phyloP scores from a whole-genome alignment of 2,888 invertebrate genomes.

The Hecatera dysodea region DNA sequence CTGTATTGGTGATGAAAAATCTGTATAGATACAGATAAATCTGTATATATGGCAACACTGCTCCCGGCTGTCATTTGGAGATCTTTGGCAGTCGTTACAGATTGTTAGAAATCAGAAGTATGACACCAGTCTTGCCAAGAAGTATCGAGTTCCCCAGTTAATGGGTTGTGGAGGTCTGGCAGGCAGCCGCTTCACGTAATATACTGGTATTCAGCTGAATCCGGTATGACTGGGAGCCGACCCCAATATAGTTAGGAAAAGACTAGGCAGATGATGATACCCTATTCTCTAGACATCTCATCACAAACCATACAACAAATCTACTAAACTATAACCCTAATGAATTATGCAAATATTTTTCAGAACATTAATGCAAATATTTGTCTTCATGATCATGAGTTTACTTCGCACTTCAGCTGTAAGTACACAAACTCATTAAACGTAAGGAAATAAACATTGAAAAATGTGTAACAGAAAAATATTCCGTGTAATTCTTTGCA shows the following conservation, averaged over 20 bases:
- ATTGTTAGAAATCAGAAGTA: not conserved
- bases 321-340: conserved; percentile 33
- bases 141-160: no score
- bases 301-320: conserved; percentile 25
- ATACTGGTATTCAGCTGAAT: no score
- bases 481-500: not conserved
- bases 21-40: no score
- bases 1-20: no score
- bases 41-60: no score
- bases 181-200: not conserved
- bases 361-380: conserved; percentile 32
- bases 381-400: conserved; percentile 25
- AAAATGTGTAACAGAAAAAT: conserved; percentile 8
- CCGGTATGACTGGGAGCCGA: no score
- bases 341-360: conserved; percentile 52
- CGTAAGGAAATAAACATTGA: conserved; percentile 21
- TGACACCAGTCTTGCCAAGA: no score
- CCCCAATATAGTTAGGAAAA: not conserved
- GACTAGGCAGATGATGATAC: not conserved
- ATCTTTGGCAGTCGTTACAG: not conserved
- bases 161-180: not conserved
- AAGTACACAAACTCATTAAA: conserved; percentile 23
- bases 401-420: conserved; percentile 8
- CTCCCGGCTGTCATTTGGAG: not conserved
- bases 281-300: not conserved